These are phyloP conservation scores for Caenorhabditis elegans DNA, from an alignment of 1,140 invertebrate species.

Conservation along the genomic window DNA sequence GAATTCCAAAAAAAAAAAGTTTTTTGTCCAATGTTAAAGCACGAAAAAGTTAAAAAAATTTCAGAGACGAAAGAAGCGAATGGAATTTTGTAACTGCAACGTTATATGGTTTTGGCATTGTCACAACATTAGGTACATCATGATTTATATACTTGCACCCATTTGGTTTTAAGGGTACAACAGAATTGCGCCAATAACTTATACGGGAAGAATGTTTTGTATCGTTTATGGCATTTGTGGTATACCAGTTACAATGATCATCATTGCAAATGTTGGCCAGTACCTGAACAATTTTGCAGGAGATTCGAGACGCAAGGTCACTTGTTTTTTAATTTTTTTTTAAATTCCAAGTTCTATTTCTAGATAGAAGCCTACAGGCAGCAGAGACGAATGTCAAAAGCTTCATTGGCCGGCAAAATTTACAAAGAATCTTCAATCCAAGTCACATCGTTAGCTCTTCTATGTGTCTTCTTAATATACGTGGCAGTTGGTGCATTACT, in stretches of 20 bases:
- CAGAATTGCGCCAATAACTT: conserved; percentile 63
- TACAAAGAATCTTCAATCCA: conserved; percentile 50
- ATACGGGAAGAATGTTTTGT: conserved; percentile 60
- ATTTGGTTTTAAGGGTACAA: conserved; percentile 58
- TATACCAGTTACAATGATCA: conserved; percentile 51
- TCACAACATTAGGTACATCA: conserved; percentile 61
- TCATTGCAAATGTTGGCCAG: conserved; percentile 52
- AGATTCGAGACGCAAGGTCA: conserved; percentile 47
- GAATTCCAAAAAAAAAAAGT: background rate
- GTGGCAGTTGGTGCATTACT: conserved; percentile 49
- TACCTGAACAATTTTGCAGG: conserved; percentile 51
- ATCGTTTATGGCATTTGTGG: conserved; percentile 63
- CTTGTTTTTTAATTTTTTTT: background rate
- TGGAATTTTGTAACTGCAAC: conserved; percentile 59
- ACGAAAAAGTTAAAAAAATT: too few relatives aligned
- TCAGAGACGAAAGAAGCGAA: conserved; percentile 44
- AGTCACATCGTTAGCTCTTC: conserved; percentile 44
- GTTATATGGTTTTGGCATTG: conserved; percentile 65
- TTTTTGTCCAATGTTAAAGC: background rate
- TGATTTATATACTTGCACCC: background rate
- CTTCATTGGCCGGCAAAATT: conserved; percentile 35
- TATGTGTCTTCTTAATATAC: conserved; percentile 43
- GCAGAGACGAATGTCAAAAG: conserved; percentile 45
- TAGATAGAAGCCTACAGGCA: conserved; percentile 48
- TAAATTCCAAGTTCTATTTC: background rate